These are phyloP conservation scores for Ctena decussata DNA, from an alignment of 2,888 invertebrate genomes.

Conservation along the genomic window DNA sequence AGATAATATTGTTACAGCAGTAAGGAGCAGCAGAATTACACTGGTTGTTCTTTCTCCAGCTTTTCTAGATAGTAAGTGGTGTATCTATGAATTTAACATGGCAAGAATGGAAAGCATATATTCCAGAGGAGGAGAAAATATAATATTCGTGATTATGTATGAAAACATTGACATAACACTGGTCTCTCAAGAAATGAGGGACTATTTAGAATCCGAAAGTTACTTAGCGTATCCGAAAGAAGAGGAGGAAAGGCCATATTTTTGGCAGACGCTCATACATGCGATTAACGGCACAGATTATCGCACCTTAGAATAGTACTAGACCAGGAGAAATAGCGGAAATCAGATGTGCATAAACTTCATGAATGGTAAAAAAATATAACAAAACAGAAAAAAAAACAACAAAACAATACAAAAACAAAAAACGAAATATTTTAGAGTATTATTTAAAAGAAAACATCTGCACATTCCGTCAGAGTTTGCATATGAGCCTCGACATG, in stretches of 20 bases:
- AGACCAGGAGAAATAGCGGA: too few species aligned
- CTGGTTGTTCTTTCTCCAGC: slow-evolving; percentile 57
- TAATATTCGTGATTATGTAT: slow-evolving; percentile 9
- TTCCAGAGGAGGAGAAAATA: slow-evolving; percentile 19
- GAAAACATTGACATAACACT: not conserved
- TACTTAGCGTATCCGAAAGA: not conserved
- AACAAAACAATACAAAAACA: too few species aligned
- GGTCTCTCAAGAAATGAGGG: not conserved
- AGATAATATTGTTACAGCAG: slow-evolving; percentile 65
- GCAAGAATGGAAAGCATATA: slow-evolving; percentile 67
- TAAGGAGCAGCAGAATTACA: slow-evolving; percentile 67
- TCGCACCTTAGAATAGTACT: too few species aligned
- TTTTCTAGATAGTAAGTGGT: slow-evolving; percentile 66
- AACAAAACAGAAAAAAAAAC: too few species aligned
- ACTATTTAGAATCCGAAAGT: not conserved
- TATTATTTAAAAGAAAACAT: too few species aligned
- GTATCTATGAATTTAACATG: slow-evolving; percentile 72
- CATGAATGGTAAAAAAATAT: too few species aligned
- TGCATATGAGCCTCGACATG: too few species aligned
- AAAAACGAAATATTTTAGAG: too few species aligned
- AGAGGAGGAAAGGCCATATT: not conserved
- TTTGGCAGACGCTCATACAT: not conserved
- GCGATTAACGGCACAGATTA: not conserved
- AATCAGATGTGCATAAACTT: too few species aligned
- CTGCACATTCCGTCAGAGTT: too few species aligned